Percentiles rank a stretch among this genome's conserved stretches.
Conservation (phyloP, 2,113 vertebrate genomes). For the Onychostruthus taczanowskii region DNA sequence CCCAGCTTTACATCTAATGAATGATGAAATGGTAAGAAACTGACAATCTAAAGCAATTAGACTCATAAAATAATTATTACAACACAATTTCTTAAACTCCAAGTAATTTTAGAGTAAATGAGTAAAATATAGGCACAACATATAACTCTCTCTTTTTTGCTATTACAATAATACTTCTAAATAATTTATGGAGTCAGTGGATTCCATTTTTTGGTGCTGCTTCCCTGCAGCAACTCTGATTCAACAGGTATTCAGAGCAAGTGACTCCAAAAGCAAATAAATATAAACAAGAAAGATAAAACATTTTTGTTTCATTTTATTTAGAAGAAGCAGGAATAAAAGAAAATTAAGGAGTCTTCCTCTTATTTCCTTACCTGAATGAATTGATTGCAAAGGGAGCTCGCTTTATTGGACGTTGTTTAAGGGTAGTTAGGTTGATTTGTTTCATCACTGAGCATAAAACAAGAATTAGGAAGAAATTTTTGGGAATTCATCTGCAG, state of each 20-base stretch:
- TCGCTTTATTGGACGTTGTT: slow-evolving; percentile 89
- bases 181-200: neutral
- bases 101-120: neutral
- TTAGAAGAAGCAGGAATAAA: neutral
- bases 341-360: neutral
- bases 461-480: slow-evolving; percentile 30
- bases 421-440: slow-evolving; percentile 89
- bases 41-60: neutral
- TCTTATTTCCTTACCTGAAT: slow-evolving; percentile 83
- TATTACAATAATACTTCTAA: neutral
- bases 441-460: slow-evolving; percentile 88
- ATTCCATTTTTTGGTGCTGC: neutral
- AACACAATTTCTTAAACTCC: neutral
- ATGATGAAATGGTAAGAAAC: neutral
- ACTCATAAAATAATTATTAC: neutral
- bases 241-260: neutral
- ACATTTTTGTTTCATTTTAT: neutral
- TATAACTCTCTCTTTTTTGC: neutral
- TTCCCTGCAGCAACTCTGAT: neutral
- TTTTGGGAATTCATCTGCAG: neutral
- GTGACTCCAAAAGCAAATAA: neutral
- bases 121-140: neutral
- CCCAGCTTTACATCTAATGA: neutral
- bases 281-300: neutral
- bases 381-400: slow-evolving; percentile 89